Evolutionary conservation across 1,140 invertebrate species (phyloP), one percentile per base, ranked within the genome.

Genomic region (Drosophila nasuta): DNA sequence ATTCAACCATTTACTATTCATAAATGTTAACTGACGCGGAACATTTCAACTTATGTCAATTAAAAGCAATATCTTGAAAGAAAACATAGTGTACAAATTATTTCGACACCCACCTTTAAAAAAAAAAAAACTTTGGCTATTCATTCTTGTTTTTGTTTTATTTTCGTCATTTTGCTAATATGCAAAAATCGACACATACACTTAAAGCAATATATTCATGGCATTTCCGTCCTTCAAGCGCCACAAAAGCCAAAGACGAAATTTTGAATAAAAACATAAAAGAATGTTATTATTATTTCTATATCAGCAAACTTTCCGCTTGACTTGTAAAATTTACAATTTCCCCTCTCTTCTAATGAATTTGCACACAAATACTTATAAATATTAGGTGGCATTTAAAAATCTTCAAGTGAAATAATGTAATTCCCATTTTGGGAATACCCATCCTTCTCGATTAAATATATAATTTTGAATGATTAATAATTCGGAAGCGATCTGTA

Each of bases 151-250:
- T 70, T 78, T 71, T 48, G 20, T 66, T 86, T 49, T 67, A 64
- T 56, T 74, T 66, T 69, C 25, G n/a, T 28, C 17, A 83, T 82
- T 86, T 82, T 63, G 82, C 83, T 77, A 86, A 86, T 86, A 87
- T 86, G 82, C 82, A 86, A 86, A 86, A 86, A 82, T 77, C 57
- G 45, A 73, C 56, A 78, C 72, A 65, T 51, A 79, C 81, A 70
- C 73, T 46, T 15, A 54, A 17, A 57, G n/a, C 25, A 3, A 33
- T 11, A 67, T 41, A 66, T 20, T 20, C 74, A 86, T 81, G 79
- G 82, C 77, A 79, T 86, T 86, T 86, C 82, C 82, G 83, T 88
- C 82, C 82, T 86, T 88, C 79, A 82, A 82, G 77, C 88, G 83
- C 82, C 83, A 86, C 43, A 65, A 35, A 87, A 49, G 35, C 48